A percentile compares a stretch with the other conserved stretches of the same genome.
These are phyloP conservation scores for Timema podura DNA, from an alignment of 2,888 invertebrate genomes.

Conservation along the genomic window DNA sequence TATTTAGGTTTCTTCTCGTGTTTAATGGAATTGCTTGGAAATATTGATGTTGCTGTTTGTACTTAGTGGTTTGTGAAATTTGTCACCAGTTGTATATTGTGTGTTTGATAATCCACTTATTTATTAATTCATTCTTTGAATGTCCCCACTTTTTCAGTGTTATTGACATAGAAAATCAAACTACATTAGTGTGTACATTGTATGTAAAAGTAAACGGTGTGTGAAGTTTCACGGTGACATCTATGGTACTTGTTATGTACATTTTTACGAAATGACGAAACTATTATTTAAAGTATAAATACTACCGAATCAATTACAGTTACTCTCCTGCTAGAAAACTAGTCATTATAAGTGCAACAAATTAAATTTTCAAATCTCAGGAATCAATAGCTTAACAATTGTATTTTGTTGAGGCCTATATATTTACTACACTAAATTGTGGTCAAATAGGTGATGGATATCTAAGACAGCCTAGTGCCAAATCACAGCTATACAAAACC, in stretches of 20 bases:
- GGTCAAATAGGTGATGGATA: constrained; percentile 28
- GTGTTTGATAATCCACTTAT: constrained; percentile 25
- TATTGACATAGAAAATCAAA: constrained; percentile 11
- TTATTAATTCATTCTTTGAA: constrained; percentile 25
- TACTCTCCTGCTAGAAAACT: constrained; percentile 30
- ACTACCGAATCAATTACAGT: constrained; percentile 25
- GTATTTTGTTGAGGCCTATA: constrained; percentile 28
- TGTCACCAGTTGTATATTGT: constrained; percentile 27
- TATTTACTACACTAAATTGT: constrained; percentile 18
- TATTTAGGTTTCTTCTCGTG: constrained; percentile 13
- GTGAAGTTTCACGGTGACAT: too few relatives aligned
- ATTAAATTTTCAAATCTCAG: constrained; percentile 31
- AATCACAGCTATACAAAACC: constrained; percentile 29
- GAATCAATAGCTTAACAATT: constrained; percentile 32
- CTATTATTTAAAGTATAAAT: constrained; percentile 24
- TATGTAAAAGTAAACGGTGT: too few relatives aligned
- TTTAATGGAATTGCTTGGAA: constrained; percentile 12
- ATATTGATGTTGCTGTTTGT: constrained; percentile 16
- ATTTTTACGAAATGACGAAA: too few relatives aligned
- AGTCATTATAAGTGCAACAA: constrained; percentile 33
- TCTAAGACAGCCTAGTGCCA: constrained; percentile 32
- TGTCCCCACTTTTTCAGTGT: constrained; percentile 22
- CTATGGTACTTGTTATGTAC: too few relatives aligned
- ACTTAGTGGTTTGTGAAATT: constrained; percentile 20
- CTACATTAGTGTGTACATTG: constrained; percentile 11